Evolutionary conservation across 2,888 invertebrate genomes (phyloP), one percentile per base, ranked within the genome.

Genomic region (Caenorhabditis sp.): DNA sequence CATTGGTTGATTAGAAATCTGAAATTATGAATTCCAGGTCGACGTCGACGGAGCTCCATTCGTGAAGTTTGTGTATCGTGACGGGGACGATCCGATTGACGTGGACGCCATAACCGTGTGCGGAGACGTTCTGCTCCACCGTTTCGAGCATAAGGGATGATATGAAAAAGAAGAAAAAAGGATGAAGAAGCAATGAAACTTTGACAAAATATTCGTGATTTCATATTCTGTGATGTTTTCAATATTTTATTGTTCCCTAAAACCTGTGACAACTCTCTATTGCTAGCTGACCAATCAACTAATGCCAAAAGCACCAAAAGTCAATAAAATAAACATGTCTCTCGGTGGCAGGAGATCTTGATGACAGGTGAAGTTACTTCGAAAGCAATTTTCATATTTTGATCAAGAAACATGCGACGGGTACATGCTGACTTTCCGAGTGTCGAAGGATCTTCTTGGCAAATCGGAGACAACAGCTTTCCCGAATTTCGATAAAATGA

Each of bases 11-110:
- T n/a, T n/a, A n/a, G n/a, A n/a, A n/a, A n/a, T n/a, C n/a, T 50
- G 32, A 50, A 28, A 50, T 64, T 81, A 32, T 9, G 5, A 32
- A 32, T 4, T 32, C 32, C 51, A 88, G 87, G 81, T 88, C 20
- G 84, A 85, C 50, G 85, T 89, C 15, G 87, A 89, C 60, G 89
- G 88, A 1, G 60, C 80, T 0, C 85, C 85, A 11, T 87, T 87
- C 60, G 82, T 80, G 47, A 83, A 85, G 24, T 89, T 89, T 69
- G 62, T 62, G 51, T 89, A 85, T 61, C 85, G 88, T 6, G 61
- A 70, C 26, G 80, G 78, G 4, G 76, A 82, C 26, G 56, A 72
- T 40, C 87, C 87, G 11, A 47, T 47, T 2, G 80, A 85, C 37
- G 80, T 86, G 8, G 82, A 86, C 65, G 50, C 71, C 9, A 71